Evolutionary conservation across 1,140 invertebrate genomes (phyloP).

Genomic region (Platyscapa corneri): DNA sequence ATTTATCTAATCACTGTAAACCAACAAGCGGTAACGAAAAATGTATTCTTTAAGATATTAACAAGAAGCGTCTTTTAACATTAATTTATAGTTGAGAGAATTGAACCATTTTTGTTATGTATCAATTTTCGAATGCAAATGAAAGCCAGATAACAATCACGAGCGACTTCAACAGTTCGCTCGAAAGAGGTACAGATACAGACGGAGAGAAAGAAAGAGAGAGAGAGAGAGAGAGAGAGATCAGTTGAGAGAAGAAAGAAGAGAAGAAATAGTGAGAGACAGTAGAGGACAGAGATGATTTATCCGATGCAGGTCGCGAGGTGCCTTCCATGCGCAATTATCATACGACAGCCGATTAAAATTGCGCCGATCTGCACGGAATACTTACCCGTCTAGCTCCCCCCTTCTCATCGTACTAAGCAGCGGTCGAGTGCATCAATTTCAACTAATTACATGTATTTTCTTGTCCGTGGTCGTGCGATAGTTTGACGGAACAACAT

Average conservation of each 20-base stretch:
- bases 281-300: slow-evolving; percentile 63
- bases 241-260: neutral
- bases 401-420: neutral
- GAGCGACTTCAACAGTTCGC: neutral
- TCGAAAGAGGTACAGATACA: neutral
- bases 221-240: neutral
- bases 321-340: slow-evolving; percentile 68
- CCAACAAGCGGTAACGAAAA: too few species aligned
- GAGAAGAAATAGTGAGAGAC: neutral
- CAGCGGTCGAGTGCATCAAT: slow-evolving; percentile 64
- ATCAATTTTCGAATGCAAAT: slow-evolving; percentile 1
- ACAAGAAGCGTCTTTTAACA: neutral
- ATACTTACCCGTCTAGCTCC: slow-evolving; percentile 40
- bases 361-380: slow-evolving; percentile 63
- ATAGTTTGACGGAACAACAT: neutral
- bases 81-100: neutral
- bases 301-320: slow-evolving; percentile 69
- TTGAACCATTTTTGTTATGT: neutral
- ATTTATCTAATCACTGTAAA: too few species aligned
- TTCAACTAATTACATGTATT: slow-evolving; percentile 74
- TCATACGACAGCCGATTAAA: slow-evolving; percentile 75
- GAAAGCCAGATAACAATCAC: neutral
- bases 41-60: neutral
- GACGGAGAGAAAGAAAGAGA: too few species aligned
- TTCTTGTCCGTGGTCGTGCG: slow-evolving; percentile 64